Evolutionary conservation across 2,113 vertebrate genomes (phyloP).

Genomic region (Paralichthys olivaceus): DNA sequence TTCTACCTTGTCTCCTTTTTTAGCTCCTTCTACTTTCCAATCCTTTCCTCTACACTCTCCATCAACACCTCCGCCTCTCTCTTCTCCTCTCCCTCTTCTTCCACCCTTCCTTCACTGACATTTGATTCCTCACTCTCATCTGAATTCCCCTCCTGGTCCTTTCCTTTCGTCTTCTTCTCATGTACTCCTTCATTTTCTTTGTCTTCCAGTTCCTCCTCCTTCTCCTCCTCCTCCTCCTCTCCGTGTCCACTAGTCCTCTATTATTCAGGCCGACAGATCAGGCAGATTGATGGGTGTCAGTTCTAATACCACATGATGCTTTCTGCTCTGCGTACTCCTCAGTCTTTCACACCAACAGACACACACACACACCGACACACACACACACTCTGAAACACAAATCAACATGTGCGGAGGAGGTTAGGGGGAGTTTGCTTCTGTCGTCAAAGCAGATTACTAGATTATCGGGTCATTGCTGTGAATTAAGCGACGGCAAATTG

Average conservation of each 20-base stretch:
- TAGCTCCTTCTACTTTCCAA: neutral
- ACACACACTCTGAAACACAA: neutral
- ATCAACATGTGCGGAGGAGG: constrained; percentile 3
- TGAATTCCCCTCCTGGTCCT: neutral
- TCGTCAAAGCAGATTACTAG: constrained; percentile 29
- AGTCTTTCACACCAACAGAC: constrained; percentile 12
- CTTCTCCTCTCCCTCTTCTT: neutral
- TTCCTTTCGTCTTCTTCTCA: neutral
- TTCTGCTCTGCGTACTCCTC: constrained; percentile 36
- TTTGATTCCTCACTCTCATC: neutral
- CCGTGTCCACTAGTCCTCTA: constrained; percentile 13
- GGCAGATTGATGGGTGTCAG: constrained; percentile 67
- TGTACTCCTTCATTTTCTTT: neutral
- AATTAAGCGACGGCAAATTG: constrained; percentile 53
- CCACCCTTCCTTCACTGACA: neutral
- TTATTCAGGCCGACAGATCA: constrained; percentile 54
- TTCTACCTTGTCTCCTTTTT: neutral
- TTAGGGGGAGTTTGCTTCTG: neutral
- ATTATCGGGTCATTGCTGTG: constrained; percentile 33
- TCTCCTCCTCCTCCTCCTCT: constrained; percentile 18
- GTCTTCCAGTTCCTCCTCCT: neutral
- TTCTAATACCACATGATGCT: constrained; percentile 47
- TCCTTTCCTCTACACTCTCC: neutral
- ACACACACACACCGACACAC: neutral
- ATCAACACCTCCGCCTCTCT: neutral